phyloP scores from a whole-genome alignment of 2,113 vertebrate genomes.

The Electrona antarctica region DNA sequence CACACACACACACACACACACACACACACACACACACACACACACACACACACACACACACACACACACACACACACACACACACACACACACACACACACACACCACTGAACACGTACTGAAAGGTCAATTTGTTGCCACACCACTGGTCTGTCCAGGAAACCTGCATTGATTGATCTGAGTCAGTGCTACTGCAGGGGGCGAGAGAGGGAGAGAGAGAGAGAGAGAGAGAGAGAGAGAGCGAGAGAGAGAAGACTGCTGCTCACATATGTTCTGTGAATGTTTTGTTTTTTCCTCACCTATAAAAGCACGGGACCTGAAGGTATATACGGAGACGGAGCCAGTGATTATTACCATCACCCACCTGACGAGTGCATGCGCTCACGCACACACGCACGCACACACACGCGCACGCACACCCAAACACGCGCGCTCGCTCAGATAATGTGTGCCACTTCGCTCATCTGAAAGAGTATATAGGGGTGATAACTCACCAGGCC shows the following conservation, averaged over 20 bases:
- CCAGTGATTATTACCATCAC: slow-evolving; percentile 51
- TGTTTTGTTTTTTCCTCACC: slow-evolving; percentile 27
- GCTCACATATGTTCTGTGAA: slow-evolving; percentile 29
- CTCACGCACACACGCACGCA: slow-evolving; percentile 13
- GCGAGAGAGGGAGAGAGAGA: slow-evolving; percentile 18
- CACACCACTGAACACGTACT: slow-evolving; percentile 14
- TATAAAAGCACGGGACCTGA: slow-evolving; percentile 49
- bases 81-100: slow-evolving; percentile 4
- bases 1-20: slow-evolving; percentile 20
- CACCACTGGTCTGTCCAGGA: slow-evolving; percentile 74
- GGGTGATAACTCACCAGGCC: slow-evolving; percentile 73
- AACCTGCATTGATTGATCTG: slow-evolving; percentile 80
- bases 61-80: slow-evolving; percentile 30
- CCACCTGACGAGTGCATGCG: not conserved
- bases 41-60: slow-evolving; percentile 7
- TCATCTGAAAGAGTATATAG: slow-evolving; percentile 57
- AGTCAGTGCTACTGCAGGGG: slow-evolving; percentile 67
- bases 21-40: slow-evolving; percentile 8
- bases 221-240: slow-evolving; percentile 9
- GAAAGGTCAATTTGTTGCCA: slow-evolving; percentile 81
- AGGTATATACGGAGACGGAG: slow-evolving; percentile 22
- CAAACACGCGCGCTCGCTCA: not conserved
- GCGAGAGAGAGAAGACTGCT: not conserved
- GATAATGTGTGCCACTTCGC: slow-evolving; percentile 69
- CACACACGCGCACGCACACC: slow-evolving; percentile 47